Base-by-base conservation (phyloP, 2,888 invertebrate species). In the Hermaeophaga mercurialis region DNA sequence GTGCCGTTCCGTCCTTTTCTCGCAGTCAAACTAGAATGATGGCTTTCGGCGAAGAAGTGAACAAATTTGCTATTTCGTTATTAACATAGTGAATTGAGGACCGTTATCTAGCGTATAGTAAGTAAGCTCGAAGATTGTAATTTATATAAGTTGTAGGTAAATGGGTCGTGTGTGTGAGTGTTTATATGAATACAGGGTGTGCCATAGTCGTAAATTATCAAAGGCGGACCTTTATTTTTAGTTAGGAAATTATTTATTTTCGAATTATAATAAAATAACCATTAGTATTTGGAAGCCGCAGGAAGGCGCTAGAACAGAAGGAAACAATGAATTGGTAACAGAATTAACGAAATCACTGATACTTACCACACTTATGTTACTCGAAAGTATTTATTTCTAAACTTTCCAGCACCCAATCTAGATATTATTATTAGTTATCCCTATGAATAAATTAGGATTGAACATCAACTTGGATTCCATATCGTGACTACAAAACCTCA, bases 71-170 rank as follows among this genome's bases (percentile, higher is more conserved):
- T 54, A 62, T 63, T 57, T 55, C 56, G 44, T 54, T 56, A 63
- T 66, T 66, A 64, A 58, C 64, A 66, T 63, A 63, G 62, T 61
- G 59, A 61, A 58, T 57, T 48, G 39, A 44, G 43, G 44, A 66
- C 66, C 66, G 66, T 66, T 66, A 66, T 62, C 58, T 57, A 44
- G 44, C 41, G 58, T 60, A 62, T 46, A 34, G 9, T 50, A 15
- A 34, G 14, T 36, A 5, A 41, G 34, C 28, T 26, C 57, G 59
- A 59, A 58, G 63, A 57, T 62, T 62, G 54, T 59, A 61, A 63
- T 59, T 61, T 59, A 61, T 49, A 17, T 59, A 59, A 62, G 54
- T 66, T 63, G 63, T 66, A 58, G 64, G 66, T 63, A 66, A 64
- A 64, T 64, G 58, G 66, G 66, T 62, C 59, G 50, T 43, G 36